phyloP scores from a whole-genome alignment of 64 coral and sea anemone genomes.

The Montipora capricornis region DNA sequence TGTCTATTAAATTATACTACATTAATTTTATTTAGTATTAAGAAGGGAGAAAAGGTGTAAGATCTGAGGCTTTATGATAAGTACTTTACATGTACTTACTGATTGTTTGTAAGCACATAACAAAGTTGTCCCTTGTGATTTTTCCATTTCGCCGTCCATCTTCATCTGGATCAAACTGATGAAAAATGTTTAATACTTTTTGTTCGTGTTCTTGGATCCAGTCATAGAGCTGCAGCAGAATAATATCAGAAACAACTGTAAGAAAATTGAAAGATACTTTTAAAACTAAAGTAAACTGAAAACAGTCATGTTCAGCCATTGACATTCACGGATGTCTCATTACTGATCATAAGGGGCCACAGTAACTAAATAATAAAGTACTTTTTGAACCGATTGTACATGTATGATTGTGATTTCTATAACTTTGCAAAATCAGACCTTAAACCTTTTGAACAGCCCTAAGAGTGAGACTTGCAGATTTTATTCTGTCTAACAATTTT shows the following conservation, averaged over 20 bases:
- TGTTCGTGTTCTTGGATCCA: conserved; percentile 94
- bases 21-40: too few species aligned
- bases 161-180: conserved; percentile 94
- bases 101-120: conserved; percentile 92
- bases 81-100: conserved; percentile 67
- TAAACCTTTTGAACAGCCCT: too few species aligned
- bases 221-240: conserved; percentile 84
- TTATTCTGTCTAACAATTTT: too few species aligned
- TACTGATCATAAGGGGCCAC: too few species aligned
- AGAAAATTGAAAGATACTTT: not conserved
- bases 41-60: too few species aligned
- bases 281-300: not conserved
- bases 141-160: conserved; percentile 78
- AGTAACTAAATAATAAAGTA: too few species aligned
- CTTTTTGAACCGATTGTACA: too few species aligned
- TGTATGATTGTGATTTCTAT: too few species aligned
- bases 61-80: too few species aligned
- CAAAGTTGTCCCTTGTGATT: conserved; percentile 91
- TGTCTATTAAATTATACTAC: too few species aligned
- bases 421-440: too few species aligned
- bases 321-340: not conserved
- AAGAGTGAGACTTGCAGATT: too few species aligned
- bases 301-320: not conserved
- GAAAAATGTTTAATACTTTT: conserved; percentile 88
- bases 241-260: not conserved